Evolutionary conservation across 1,140 invertebrate species (phyloP), one percentile per base, ranked within the genome.

Genomic region (Sitophilus oryzae): DNA sequence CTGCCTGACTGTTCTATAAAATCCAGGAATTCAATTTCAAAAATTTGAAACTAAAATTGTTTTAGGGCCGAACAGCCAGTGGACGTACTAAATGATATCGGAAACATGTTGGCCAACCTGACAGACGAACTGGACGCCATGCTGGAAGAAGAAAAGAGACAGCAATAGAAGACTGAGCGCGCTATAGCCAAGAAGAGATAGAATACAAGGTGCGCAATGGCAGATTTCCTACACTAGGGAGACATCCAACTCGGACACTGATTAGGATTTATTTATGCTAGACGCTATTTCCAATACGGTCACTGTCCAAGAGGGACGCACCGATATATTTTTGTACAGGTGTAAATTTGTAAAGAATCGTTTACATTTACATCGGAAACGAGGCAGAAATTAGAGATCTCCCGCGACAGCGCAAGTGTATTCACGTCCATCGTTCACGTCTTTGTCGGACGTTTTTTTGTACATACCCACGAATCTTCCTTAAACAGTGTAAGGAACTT

Each of bases 51-150:
- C n/a, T n/a, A n/a, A n/a, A n/a, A n/a, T n/a, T n/a, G n/a, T n/a
- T n/a, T n/a, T n/a, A 66, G 70, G 60, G 59, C 77, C 35, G 89
- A 91, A 61, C n/a, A n/a, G 9, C 86, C 88, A 5, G 91, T 83
- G 3, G 91, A 96, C 74, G 93, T 96, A 9, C 80, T 98, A 11
- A 94, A 92, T 69, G 93, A 98, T 70, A 98, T 98, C 63, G 94
- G 93, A 9, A 93, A 93, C 71, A 98, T 96, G 92, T 74, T 96
- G 52, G 91, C 91, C 45, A 93, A 93, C 75, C 76, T 96, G 10
- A 95, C 91, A 0, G 91, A 93, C 67, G 91, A 96, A 74, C 74
- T 96, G 43, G 92, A 95, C 73, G 91, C 91, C 54, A 94, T 96
- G 90, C 75, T 96, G 60, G 90, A 93, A 76, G 89, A 91, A 73